Evolutionary conservation across 2,888 invertebrate species (phyloP).

Genomic region (Diplolepis rosae): DNA sequence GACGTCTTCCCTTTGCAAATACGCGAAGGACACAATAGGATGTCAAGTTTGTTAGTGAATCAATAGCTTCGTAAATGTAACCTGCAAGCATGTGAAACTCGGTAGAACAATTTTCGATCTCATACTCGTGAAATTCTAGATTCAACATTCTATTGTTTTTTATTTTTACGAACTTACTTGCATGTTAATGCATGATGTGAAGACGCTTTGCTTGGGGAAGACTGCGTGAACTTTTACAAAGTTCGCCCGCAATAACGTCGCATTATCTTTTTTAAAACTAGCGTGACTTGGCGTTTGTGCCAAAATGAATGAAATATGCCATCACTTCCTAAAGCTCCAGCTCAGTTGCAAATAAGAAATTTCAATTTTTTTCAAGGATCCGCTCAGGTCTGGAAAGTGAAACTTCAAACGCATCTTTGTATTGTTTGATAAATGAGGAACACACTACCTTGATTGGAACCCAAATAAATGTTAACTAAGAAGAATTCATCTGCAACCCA

Average conservation of each 20-base stretch:
- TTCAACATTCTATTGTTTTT: background rate
- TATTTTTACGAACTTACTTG: background rate
- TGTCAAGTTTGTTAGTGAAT: constrained; percentile 32
- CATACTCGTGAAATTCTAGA: background rate
- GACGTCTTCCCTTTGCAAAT: constrained; percentile 19
- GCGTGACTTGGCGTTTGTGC: background rate
- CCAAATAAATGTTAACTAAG: too few relatives aligned
- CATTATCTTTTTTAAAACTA: constrained; percentile 12
- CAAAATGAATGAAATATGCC: constrained; percentile 21
- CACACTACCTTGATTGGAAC: too few relatives aligned
- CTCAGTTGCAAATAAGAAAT: background rate
- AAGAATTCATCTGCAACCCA: too few relatives aligned
- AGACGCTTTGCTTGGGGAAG: background rate
- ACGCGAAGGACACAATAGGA: constrained; percentile 3
- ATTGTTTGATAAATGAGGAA: background rate
- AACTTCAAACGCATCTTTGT: constrained; percentile 12
- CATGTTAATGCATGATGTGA: background rate
- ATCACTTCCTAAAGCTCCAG: background rate
- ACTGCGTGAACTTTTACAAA: constrained; percentile 20
- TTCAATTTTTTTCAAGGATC: constrained; percentile 21
- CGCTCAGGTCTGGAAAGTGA: background rate
- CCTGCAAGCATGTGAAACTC: constrained; percentile 35
- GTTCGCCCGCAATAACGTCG: constrained; percentile 19
- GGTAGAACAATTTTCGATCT: constrained; percentile 40
- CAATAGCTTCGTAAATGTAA: constrained; percentile 42